Conservation (phyloP, 2,797 vertebrate genomes). For the Pteropus rufus region DNA sequence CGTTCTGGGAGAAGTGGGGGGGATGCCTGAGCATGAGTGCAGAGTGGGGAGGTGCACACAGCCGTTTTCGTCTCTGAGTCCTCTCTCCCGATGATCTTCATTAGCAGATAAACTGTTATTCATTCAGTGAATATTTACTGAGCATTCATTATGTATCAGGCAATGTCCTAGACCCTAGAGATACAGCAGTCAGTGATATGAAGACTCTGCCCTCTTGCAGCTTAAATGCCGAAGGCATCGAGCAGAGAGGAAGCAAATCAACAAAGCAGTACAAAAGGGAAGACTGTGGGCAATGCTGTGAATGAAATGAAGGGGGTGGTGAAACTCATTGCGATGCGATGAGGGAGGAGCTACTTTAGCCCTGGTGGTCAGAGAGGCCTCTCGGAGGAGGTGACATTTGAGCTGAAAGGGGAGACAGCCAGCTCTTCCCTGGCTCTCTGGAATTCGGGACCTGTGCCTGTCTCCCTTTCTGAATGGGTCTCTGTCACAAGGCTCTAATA, state of each 20-base stretch:
- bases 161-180: not conserved
- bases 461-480: not conserved
- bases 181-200: not conserved
- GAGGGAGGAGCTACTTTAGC: not conserved
- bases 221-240: not conserved
- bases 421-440: not conserved
- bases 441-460: not conserved
- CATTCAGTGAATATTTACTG: not conserved
- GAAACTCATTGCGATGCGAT: not conserved
- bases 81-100: not conserved
- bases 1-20: not conserved
- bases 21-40: not conserved
- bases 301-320: not conserved
- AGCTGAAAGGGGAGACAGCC: not conserved
- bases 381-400: not conserved
- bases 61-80: not conserved
- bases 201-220: not conserved
- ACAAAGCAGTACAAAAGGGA: not conserved
- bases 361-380: not conserved
- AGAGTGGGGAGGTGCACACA: too few relatives aligned
- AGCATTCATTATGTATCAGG: not conserved
- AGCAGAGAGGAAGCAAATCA: not conserved
- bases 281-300: not conserved
- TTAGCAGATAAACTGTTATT: not conserved
- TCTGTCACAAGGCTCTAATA: not conserved